A percentile compares a stretch with the other conserved stretches of the same genome.
Evolutionary conservation across 2,797 vertebrate species (phyloP).

Genomic region (Hydrocynus forskahlii): DNA sequence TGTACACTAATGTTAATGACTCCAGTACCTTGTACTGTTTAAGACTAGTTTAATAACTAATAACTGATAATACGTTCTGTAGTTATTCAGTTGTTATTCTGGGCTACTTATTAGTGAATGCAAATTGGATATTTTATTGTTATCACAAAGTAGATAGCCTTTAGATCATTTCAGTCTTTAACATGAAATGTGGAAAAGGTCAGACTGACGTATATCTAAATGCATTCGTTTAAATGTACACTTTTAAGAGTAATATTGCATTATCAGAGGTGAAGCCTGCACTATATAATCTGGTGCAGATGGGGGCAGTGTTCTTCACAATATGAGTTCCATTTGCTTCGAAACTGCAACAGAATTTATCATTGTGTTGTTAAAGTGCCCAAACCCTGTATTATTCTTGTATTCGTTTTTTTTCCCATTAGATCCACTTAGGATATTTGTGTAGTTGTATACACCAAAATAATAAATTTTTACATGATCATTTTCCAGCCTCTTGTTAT

Average conservation of each 20-base stretch:
- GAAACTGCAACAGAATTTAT: neutral
- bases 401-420: no score
- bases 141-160: neutral
- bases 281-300: conserved; percentile 1
- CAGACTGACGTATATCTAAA: neutral
- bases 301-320: conserved; percentile 19
- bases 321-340: neutral
- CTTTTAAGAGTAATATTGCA: neutral
- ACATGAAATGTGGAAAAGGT: neutral
- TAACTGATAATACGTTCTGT: no score
- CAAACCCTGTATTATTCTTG: no score
- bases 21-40: neutral
- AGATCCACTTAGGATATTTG: no score
- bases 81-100: neutral
- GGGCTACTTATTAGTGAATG: neutral
- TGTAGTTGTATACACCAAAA: no score
- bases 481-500: no score
- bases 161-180: neutral
- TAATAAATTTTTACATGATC: no score
- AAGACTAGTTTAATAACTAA: no score
- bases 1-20: neutral
- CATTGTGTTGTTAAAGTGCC: neutral
- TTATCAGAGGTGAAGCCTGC: neutral
- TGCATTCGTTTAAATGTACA: neutral
- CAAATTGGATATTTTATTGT: neutral